Conservation (phyloP, 2,888 invertebrate genomes). For the Neria commutata region DNA sequence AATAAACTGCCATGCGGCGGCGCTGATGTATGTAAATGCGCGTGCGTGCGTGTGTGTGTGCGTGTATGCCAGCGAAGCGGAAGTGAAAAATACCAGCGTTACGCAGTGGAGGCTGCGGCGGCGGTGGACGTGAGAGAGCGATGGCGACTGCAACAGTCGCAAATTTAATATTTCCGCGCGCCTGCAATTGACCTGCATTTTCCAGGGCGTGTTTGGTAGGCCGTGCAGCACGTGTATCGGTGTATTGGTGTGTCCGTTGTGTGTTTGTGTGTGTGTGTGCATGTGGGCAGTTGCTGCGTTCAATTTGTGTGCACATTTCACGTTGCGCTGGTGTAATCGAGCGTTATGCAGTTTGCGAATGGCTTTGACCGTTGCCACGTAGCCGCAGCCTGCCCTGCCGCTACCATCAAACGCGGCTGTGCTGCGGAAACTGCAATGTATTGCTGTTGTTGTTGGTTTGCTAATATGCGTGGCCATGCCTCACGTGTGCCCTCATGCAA, state of each 20-base stretch:
- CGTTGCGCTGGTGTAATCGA: slow-evolving; percentile 4
- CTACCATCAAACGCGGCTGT: background rate
- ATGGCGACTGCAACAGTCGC: slow-evolving; percentile 35
- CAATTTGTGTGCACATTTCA: background rate
- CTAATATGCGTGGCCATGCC: too few relatives aligned
- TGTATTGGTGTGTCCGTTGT: background rate
- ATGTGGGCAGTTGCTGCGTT: background rate
- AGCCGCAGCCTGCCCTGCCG: background rate
- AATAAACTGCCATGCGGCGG: too few relatives aligned
- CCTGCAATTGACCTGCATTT: slow-evolving; percentile 16
- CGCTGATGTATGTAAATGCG: too few relatives aligned
- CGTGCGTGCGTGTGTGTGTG: too few relatives aligned
- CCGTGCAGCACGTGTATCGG: too few relatives aligned
- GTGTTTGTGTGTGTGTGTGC: background rate
- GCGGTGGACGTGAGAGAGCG: slow-evolving; percentile 1
- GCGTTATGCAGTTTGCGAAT: slow-evolving; percentile 5
- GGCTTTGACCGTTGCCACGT: background rate
- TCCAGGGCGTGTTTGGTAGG: background rate
- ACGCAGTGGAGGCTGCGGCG: slow-evolving; percentile 10
- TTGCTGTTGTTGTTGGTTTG: background rate
- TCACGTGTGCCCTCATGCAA: too few relatives aligned
- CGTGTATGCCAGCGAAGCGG: slow-evolving; percentile 28
- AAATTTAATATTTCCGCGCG: slow-evolving; percentile 45
- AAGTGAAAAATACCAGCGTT: slow-evolving; percentile 43
- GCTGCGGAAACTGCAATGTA: too few relatives aligned